Conservation (phyloP, 2,888 invertebrate species). For the Lampropteryx suffumata region DNA sequence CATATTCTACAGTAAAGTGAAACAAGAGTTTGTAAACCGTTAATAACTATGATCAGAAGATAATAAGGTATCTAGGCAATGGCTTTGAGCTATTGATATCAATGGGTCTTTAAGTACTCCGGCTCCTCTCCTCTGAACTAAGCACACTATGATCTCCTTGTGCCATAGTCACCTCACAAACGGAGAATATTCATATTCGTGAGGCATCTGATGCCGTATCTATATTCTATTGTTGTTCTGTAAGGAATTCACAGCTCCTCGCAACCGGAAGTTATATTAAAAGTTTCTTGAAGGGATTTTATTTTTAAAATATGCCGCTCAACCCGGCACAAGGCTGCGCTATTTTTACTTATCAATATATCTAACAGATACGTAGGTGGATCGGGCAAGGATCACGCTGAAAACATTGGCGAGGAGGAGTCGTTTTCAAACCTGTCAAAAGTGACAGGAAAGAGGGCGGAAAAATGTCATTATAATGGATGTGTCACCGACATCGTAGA, state of each 20-base stretch:
- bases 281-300: conserved; percentile 30
- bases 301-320: conserved; percentile 30
- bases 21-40: too few species aligned
- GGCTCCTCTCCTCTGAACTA: conserved; percentile 21
- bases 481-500: conserved; percentile 77
- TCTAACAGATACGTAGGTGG: conserved; percentile 37
- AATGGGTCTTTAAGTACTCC: conserved; percentile 16
- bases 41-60: conserved; percentile 2
- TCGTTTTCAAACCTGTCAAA: conserved; percentile 80
- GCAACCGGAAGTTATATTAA: conserved; percentile 35
- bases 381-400: conserved; percentile 53
- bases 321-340: conserved; percentile 22
- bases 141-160: conserved; percentile 35
- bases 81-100: conserved; percentile 25
- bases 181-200: conserved; percentile 37
- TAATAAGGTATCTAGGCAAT: conserved; percentile 6
- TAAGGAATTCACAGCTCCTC: conserved; percentile 26
- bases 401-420: conserved; percentile 76
- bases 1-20: too few species aligned
- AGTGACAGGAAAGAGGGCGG: conserved; percentile 79
- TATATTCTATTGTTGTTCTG: conserved; percentile 34
- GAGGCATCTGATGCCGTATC: conserved; percentile 34
- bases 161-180: conserved; percentile 35
- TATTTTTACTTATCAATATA: conserved; percentile 48
- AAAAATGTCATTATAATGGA: conserved; percentile 80